These are phyloP conservation scores for Xiphophorus couchianus DNA, from an alignment of 2,113 vertebrate genomes.

Conservation along the genomic window DNA sequence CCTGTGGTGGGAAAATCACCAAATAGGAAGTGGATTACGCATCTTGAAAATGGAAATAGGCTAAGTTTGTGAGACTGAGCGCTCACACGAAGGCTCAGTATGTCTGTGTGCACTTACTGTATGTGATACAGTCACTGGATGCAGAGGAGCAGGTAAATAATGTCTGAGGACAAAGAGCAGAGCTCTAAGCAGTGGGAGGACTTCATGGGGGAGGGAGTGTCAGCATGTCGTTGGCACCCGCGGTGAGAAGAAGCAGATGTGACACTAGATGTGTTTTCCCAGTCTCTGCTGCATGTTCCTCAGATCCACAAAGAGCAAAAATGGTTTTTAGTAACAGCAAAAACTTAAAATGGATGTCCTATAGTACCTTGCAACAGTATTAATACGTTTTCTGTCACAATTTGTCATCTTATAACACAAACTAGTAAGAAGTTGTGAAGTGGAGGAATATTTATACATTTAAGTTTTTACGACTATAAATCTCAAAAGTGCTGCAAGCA, in stretches of 20 bases:
- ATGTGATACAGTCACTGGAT: slow-evolving; percentile 19
- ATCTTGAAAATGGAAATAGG: slow-evolving; percentile 25
- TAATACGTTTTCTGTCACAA: not conserved
- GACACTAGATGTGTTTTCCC: slow-evolving; percentile 43
- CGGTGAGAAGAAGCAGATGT: slow-evolving; percentile 51
- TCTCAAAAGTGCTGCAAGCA: not conserved
- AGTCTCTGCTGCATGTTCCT: slow-evolving; percentile 33
- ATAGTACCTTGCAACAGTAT: not conserved
- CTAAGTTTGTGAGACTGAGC: slow-evolving; percentile 21
- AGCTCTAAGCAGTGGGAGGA: slow-evolving; percentile 14
- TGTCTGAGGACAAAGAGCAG: slow-evolving; percentile 10
- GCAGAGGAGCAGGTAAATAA: slow-evolving; percentile 20
- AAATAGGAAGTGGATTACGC: slow-evolving; percentile 43
- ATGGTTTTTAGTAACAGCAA: slow-evolving; percentile 21
- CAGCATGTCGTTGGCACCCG: slow-evolving; percentile 44
- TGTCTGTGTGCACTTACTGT: not conserved
- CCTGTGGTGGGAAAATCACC: slow-evolving; percentile 30
- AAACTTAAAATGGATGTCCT: slow-evolving; percentile 29
- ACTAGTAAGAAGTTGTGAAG: not conserved
- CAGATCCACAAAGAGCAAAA: slow-evolving; percentile 16
- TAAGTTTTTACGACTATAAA: not conserved
- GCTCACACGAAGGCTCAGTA: slow-evolving; percentile 9
- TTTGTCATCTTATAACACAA: not conserved
- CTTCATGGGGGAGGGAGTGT: slow-evolving; percentile 37
- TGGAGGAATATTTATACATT: not conserved